Conservation (phyloP, 2,113 vertebrate species). For the Nansenia antarctica region DNA sequence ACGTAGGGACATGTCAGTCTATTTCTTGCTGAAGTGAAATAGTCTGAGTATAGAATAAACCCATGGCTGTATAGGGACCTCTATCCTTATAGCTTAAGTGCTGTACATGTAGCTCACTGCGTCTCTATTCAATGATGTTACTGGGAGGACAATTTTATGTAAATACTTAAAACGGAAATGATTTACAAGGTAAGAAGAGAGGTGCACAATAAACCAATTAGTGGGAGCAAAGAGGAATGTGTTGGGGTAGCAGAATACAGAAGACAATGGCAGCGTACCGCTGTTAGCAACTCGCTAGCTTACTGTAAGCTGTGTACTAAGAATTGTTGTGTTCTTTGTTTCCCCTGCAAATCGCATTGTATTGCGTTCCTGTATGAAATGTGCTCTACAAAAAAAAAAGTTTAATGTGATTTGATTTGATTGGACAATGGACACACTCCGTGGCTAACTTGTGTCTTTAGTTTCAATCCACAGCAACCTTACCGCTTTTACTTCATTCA, state of each 20-base stretch:
- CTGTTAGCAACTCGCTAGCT: background rate
- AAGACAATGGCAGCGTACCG: background rate
- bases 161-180: constrained; percentile 13
- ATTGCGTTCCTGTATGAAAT: too few relatives aligned
- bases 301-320: background rate
- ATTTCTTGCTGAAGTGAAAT: too few relatives aligned
- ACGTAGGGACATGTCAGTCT: too few relatives aligned
- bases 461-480: background rate
- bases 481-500: constrained; percentile 1
- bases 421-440: constrained; percentile 8
- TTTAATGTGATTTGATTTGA: too few relatives aligned
- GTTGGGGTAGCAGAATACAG: background rate
- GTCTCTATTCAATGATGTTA: background rate
- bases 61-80: too few relatives aligned
- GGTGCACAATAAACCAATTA: constrained; percentile 31
- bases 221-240: background rate
- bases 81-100: too few relatives aligned
- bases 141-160: background rate
- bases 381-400: too few relatives aligned
- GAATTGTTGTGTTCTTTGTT: background rate
- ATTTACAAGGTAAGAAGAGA: constrained; percentile 3
- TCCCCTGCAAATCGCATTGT: too few relatives aligned
- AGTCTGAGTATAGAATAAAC: too few relatives aligned
- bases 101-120: background rate
- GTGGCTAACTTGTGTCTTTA: constrained; percentile 14